phyloP scores from a whole-genome alignment of 2,797 vertebrate genomes.

The Fistularia commersonii region DNA sequence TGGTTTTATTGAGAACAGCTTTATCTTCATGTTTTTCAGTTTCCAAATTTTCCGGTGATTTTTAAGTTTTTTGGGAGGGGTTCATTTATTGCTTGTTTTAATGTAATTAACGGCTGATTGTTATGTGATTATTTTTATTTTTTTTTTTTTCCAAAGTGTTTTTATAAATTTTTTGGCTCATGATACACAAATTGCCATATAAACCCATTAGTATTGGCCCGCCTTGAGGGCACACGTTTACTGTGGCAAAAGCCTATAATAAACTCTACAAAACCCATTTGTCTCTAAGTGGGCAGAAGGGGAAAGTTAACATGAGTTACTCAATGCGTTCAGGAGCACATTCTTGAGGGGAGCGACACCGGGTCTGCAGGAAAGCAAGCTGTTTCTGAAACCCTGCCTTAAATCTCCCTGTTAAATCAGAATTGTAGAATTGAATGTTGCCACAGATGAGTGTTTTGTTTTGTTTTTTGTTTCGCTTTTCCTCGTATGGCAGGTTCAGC shows the following conservation, averaged over 20 bases:
- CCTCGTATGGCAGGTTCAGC: slow-evolving; percentile 50
- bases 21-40: too few relatives aligned
- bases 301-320: slow-evolving; percentile 19
- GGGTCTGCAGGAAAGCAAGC: slow-evolving; percentile 34
- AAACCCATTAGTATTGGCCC: not conserved
- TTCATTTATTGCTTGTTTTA: too few relatives aligned
- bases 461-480: slow-evolving; percentile 18
- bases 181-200: too few relatives aligned
- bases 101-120: too few relatives aligned
- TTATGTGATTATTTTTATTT: too few relatives aligned
- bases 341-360: slow-evolving; percentile 52
- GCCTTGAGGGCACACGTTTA: slow-evolving; percentile 13
- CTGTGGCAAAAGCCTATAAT: not conserved
- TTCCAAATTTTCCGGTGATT: too few relatives aligned
- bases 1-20: too few relatives aligned
- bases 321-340: slow-evolving; percentile 33
- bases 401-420: slow-evolving; percentile 40
- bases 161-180: too few relatives aligned
- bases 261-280: slow-evolving; percentile 11
- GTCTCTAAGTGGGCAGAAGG: not conserved
- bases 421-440: slow-evolving; percentile 44
- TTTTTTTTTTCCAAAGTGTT: too few relatives aligned
- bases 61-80: too few relatives aligned
- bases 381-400: slow-evolving; percentile 41
- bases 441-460: slow-evolving; percentile 47